Evolutionary conservation across 1,140 invertebrate genomes (phyloP).

Genomic region (Rhizoglyphus robini): DNA sequence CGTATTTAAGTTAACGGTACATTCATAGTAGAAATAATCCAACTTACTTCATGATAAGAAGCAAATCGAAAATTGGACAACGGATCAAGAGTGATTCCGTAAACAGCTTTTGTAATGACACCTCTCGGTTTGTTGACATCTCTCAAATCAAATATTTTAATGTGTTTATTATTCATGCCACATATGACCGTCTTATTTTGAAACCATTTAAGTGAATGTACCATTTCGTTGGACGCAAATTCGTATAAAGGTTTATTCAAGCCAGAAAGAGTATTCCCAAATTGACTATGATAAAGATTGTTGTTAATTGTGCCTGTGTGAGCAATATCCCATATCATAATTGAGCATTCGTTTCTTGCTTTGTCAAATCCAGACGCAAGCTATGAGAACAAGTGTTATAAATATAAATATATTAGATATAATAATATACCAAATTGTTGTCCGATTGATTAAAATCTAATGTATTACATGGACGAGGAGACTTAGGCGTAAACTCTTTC

Average conservation of each 20-base stretch:
- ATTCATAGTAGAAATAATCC: not conserved
- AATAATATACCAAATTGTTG: conserved; percentile 44
- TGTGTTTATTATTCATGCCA: conserved; percentile 72
- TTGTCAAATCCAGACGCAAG: conserved; percentile 72
- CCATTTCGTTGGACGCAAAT: conserved; percentile 50
- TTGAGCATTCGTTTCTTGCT: conserved; percentile 46
- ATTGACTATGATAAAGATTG: conserved; percentile 2
- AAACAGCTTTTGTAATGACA: conserved; percentile 65
- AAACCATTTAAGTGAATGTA: conserved; percentile 73
- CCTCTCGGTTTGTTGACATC: conserved; percentile 53
- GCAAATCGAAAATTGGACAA: conserved; percentile 61
- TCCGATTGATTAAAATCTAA: conserved; percentile 78
- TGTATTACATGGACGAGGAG: conserved; percentile 67
- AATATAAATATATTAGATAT: not conserved
- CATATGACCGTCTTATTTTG: conserved; percentile 57
- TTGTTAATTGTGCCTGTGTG: conserved; percentile 12
- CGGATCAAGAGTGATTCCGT: conserved; percentile 61
- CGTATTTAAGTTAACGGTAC: conserved; percentile 2
- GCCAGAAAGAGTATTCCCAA: not conserved
- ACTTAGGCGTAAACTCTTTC: conserved; percentile 41
- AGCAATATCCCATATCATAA: conserved; percentile 36
- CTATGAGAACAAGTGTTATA: conserved; percentile 27
- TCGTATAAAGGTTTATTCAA: conserved; percentile 19
- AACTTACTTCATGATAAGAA: conserved; percentile 57
- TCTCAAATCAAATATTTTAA: conserved; percentile 80